Conservation (phyloP, 1,140 invertebrate species). For the Magallana angulata region DNA sequence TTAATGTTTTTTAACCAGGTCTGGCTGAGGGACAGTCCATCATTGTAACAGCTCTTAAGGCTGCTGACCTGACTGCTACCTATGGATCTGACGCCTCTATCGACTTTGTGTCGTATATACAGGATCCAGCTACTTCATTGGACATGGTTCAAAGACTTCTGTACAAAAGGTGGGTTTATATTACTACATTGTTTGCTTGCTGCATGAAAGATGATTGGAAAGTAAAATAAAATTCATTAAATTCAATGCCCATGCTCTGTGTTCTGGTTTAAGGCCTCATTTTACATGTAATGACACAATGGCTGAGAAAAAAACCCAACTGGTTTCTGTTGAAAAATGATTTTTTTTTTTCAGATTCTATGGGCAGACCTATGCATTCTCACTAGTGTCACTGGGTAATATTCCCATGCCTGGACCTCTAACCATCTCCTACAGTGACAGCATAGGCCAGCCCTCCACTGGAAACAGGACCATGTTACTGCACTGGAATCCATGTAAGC, state of each 20-base stretch:
- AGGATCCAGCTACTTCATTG: conserved; percentile 47
- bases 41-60: conserved; percentile 26
- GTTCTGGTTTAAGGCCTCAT: too few relatives aligned
- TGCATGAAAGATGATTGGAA: too few relatives aligned
- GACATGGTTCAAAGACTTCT: conserved; percentile 55
- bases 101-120: conserved; percentile 52
- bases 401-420: conserved; percentile 40
- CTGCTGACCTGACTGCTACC: conserved; percentile 34
- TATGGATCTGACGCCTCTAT: conserved; percentile 56
- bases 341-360: conserved; percentile 43
- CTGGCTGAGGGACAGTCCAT: conserved; percentile 50
- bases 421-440: conserved; percentile 39
- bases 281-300: too few relatives aligned
- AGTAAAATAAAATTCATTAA: too few relatives aligned
- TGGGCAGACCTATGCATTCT: conserved; percentile 20
- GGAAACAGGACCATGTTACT: conserved; percentile 48
- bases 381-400: conserved; percentile 38
- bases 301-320: too few relatives aligned
- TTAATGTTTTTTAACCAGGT: conserved; percentile 25
- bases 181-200: too few relatives aligned
- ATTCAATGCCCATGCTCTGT: too few relatives aligned
- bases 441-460: conserved; percentile 8
- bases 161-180: conserved; percentile 44
- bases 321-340: too few relatives aligned
- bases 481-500: conserved; percentile 47